A percentile compares a stretch with the other conserved stretches of the same genome.
These are phyloP conservation scores for Gallinago paraguaiae DNA, from an alignment of 2,113 vertebrate species.

Conservation along the genomic window DNA sequence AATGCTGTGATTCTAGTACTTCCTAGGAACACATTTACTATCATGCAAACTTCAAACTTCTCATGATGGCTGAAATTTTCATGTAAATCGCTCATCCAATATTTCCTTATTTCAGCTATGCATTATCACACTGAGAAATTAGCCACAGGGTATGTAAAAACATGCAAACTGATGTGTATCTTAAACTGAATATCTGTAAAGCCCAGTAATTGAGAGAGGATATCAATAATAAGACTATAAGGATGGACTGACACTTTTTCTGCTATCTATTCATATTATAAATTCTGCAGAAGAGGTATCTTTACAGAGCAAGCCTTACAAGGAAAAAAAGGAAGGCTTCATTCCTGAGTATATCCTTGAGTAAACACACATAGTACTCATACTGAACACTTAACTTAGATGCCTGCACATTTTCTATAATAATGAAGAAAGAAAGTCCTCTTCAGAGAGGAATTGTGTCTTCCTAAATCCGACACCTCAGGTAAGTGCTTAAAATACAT, in stretches of 20 bases:
- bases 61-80: neutral
- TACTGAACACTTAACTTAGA: neutral
- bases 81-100: neutral
- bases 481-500: conserved; percentile 1
- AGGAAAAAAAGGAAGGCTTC: neutral
- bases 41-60: neutral
- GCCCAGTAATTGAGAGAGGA: neutral
- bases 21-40: neutral
- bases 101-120: neutral
- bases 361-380: neutral
- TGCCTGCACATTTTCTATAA: neutral
- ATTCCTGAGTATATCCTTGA: neutral
- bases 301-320: neutral
- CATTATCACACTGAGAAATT: neutral
- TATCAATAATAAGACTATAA: neutral
- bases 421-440: neutral
- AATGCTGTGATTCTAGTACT: neutral
- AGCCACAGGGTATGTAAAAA: neutral
- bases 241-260: neutral
- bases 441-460: neutral
- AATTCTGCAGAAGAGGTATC: neutral
- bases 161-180: neutral
- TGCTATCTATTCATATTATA: neutral
- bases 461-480: neutral
- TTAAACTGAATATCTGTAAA: neutral